Evolutionary conservation across 1,140 invertebrate genomes (phyloP).

Genomic region (Steinernema feltiae): DNA sequence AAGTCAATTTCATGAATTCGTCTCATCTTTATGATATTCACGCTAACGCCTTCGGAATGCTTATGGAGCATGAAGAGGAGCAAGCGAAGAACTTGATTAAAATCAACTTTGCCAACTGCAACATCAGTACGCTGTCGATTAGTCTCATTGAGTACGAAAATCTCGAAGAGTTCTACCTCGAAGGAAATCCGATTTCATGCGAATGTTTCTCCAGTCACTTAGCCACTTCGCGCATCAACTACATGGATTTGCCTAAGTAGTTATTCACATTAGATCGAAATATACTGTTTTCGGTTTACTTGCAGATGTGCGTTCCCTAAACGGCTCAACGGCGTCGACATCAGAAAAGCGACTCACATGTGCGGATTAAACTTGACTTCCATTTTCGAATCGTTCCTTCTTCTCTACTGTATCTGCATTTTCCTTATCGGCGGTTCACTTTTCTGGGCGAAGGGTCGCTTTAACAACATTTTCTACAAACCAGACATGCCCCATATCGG

Average conservation of each 20-base stretch:
- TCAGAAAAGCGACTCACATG: neutral
- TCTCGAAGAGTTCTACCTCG: slow-evolving; percentile 1
- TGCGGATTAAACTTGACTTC: neutral
- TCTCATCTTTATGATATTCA: slow-evolving; percentile 23
- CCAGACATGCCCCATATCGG: slow-evolving; percentile 23
- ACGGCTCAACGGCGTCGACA: neutral
- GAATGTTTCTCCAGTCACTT: neutral
- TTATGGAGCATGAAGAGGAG: neutral
- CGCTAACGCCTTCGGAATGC: slow-evolving; percentile 21
- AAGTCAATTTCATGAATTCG: slow-evolving; percentile 20
- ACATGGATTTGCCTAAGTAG: neutral
- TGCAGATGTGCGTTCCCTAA: neutral
- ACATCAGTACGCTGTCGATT: neutral
- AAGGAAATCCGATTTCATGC: slow-evolving; percentile 21
- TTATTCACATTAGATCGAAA: no score
- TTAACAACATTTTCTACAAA: neutral
- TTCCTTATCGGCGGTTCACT: neutral
- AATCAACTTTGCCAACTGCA: slow-evolving; percentile 24
- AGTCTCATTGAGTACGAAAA: slow-evolving; percentile 15
- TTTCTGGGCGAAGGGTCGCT: neutral
- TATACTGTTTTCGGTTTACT: no score
- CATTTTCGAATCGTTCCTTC: neutral
- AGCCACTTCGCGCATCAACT: neutral
- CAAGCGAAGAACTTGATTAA: slow-evolving; percentile 10
- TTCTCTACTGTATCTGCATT: neutral